phyloP scores from a whole-genome alignment of 2,888 invertebrate species.

The Cephus pygmeus region DNA sequence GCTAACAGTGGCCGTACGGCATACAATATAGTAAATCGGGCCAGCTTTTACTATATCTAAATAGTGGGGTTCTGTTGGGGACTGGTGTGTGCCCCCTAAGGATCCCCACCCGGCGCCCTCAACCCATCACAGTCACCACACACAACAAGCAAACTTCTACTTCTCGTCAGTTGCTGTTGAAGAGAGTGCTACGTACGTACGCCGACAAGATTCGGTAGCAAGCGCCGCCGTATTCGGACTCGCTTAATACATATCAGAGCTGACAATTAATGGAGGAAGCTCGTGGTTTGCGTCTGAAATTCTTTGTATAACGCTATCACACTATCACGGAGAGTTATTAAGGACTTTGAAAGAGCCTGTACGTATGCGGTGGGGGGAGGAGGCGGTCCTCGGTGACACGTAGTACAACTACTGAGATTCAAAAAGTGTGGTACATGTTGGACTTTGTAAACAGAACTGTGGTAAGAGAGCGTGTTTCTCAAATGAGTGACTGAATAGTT shows the following conservation, averaged over 20 bases:
- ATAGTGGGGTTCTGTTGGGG: constrained; percentile 3
- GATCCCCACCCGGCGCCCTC: constrained; percentile 25
- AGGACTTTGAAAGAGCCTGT: background rate
- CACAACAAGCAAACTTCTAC: constrained; percentile 40
- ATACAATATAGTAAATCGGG: background rate
- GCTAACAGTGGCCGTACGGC: background rate
- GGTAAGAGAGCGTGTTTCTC: background rate
- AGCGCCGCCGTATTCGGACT: constrained; percentile 6
- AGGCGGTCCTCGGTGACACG: background rate
- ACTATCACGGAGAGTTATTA: background rate
- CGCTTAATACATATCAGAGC: background rate
- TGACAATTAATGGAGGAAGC: background rate
- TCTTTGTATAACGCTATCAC: background rate
- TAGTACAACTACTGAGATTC: background rate
- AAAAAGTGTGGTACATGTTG: background rate
- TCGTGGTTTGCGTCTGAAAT: background rate
- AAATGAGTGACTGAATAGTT: background rate
- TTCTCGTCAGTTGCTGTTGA: constrained; percentile 48
- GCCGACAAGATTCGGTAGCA: constrained; percentile 22
- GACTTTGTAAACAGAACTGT: background rate
- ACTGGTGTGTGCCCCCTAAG: constrained; percentile 17
- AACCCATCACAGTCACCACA: constrained; percentile 32
- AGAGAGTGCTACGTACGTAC: constrained; percentile 36
- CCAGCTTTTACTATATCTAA: background rate
- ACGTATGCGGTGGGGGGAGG: background rate